These are phyloP conservation scores for Gallirallus australis DNA, from an alignment of 2,797 vertebrate species.

Conservation along the genomic window DNA sequence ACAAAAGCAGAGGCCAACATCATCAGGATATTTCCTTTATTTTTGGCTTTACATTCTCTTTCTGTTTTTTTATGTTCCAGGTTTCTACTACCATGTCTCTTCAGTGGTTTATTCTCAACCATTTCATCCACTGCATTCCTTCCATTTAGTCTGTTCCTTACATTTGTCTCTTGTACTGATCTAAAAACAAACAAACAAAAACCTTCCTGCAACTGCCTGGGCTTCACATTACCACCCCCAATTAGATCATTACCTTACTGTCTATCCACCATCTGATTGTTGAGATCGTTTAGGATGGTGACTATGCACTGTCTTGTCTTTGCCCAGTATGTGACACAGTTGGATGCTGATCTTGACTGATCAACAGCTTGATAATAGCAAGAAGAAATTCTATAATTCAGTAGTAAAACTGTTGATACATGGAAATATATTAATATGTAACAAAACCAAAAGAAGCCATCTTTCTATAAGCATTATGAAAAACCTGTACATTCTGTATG, in stretches of 20 bases:
- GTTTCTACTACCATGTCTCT: neutral
- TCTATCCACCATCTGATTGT: neutral
- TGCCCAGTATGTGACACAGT: neutral
- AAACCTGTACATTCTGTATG: neutral
- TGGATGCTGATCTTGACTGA: neutral
- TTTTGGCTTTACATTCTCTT: neutral
- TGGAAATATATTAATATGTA: neutral
- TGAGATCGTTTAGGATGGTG: neutral
- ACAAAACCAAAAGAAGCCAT: neutral
- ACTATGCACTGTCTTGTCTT: neutral
- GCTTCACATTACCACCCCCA: neutral
- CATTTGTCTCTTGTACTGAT: neutral
- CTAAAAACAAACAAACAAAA: neutral
- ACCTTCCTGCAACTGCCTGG: neutral
- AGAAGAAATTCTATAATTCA: neutral
- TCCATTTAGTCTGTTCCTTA: neutral
- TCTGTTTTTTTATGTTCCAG: neutral
- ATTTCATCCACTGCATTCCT: neutral
- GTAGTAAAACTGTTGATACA: neutral
- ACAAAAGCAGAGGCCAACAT: neutral
- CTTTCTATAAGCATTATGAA: neutral
- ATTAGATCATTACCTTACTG: neutral
- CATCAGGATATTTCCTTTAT: neutral
- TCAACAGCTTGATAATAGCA: neutral
- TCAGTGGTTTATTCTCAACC: neutral